phyloP scores from a whole-genome alignment of 2,888 invertebrate genomes.

The Pomacea canaliculata region DNA sequence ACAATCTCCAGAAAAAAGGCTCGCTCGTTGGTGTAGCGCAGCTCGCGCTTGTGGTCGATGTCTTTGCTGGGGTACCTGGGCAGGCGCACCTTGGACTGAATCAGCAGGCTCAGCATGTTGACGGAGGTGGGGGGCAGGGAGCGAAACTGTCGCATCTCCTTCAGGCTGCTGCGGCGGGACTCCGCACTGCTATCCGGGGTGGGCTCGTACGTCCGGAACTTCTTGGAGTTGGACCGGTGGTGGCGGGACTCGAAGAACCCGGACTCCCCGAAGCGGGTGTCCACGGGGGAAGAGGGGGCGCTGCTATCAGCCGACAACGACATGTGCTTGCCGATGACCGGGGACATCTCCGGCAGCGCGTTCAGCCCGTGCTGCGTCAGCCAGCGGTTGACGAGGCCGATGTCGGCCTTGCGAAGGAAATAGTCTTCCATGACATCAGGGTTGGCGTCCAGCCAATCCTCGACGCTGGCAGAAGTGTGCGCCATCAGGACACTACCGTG shows the following conservation, averaged over 20 bases:
- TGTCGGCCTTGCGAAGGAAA: slow-evolving; percentile 72
- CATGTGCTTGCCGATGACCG: slow-evolving; percentile 27
- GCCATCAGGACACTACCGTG: not conserved
- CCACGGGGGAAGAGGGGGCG: slow-evolving; percentile 51
- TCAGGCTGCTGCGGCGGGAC: slow-evolving; percentile 70
- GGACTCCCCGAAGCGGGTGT: slow-evolving; percentile 40
- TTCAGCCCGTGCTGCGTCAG: slow-evolving; percentile 71
- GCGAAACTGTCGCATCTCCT: slow-evolving; percentile 73
- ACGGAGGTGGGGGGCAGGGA: slow-evolving; percentile 73
- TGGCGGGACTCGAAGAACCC: slow-evolving; percentile 54
- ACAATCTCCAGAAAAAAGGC: slow-evolving; percentile 74
- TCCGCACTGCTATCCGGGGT: slow-evolving; percentile 51
- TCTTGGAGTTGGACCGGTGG: slow-evolving; percentile 70
- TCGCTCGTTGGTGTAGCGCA: slow-evolving; percentile 68
- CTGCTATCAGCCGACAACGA: slow-evolving; percentile 47
- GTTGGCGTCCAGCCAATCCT: slow-evolving; percentile 72
- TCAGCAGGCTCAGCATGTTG: slow-evolving; percentile 72
- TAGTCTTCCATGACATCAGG: slow-evolving; percentile 71
- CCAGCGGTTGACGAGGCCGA: slow-evolving; percentile 72
- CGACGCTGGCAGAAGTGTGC: slow-evolving; percentile 66
- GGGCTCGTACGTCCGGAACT: slow-evolving; percentile 70
- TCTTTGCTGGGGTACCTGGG: slow-evolving; percentile 72
- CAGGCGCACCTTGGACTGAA: slow-evolving; percentile 71
- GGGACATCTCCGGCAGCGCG: slow-evolving; percentile 65
- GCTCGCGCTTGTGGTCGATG: slow-evolving; percentile 70